A percentile compares a stretch with the other conserved stretches of the same genome.
Conservation (phyloP, 1,140 invertebrate genomes). For the Cataglyphis hispanica region DNA sequence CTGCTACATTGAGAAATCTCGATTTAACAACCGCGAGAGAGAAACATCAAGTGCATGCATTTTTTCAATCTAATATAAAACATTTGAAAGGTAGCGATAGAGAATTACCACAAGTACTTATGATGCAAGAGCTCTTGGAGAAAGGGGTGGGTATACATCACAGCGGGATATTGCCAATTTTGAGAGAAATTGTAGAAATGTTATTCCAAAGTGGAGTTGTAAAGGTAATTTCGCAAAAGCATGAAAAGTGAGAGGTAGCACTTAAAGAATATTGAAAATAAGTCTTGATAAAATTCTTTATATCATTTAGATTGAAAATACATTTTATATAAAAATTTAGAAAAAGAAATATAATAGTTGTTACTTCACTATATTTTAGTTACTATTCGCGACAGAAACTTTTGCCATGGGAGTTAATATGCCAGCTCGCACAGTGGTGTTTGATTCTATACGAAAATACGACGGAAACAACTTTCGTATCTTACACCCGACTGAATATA, state of each 20-base stretch:
- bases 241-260: not conserved
- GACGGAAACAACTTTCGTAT: slow-evolving; percentile 93
- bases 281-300: not conserved
- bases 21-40: slow-evolving; percentile 95
- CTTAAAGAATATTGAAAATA: not conserved
- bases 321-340: not conserved
- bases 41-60: slow-evolving; percentile 93
- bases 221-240: slow-evolving; percentile 88
- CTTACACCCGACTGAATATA: slow-evolving; percentile 96
- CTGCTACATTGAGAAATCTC: slow-evolving; percentile 88
- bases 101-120: slow-evolving; percentile 94
- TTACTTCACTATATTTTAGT: slow-evolving; percentile 86
- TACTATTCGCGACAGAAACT: slow-evolving; percentile 99
- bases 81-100: slow-evolving; percentile 95
- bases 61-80: slow-evolving; percentile 94
- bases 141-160: slow-evolving; percentile 98
- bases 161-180: slow-evolving; percentile 97
- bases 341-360: not conserved
- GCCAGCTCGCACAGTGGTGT: slow-evolving; percentile 98
- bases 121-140: slow-evolving; percentile 92
- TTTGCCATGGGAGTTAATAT: slow-evolving; percentile 99
- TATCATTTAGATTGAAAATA: not conserved
- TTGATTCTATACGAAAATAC: slow-evolving; percentile 96
- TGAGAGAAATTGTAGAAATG: slow-evolving; percentile 99
- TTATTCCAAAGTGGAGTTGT: slow-evolving; percentile 96